Evolutionary conservation across 2,888 invertebrate genomes (phyloP).

Genomic region (Coelinius sp.): DNA sequence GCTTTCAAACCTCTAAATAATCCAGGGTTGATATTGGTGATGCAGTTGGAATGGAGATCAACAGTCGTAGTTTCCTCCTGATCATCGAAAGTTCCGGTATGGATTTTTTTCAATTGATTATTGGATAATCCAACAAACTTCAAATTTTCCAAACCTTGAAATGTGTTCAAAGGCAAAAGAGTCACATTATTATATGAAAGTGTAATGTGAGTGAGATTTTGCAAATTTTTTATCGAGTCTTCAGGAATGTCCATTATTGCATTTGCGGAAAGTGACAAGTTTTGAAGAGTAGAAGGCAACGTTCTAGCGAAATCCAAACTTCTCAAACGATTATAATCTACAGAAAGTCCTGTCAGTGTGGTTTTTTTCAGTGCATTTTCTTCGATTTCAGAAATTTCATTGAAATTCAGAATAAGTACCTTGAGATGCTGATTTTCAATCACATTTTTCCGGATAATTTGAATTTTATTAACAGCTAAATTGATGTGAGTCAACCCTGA

Average conservation of each 20-base stretch:
- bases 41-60: slow-evolving; percentile 47
- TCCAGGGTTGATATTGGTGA: slow-evolving; percentile 56
- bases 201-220: slow-evolving; percentile 37
- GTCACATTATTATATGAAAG: slow-evolving; percentile 31
- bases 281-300: slow-evolving; percentile 51
- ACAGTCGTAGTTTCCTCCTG: slow-evolving; percentile 46
- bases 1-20: not conserved
- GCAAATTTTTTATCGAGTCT: slow-evolving; percentile 25
- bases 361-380: slow-evolving; percentile 65
- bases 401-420: slow-evolving; percentile 64
- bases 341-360: slow-evolving; percentile 51
- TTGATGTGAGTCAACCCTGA: slow-evolving; percentile 47
- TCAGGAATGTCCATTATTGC: slow-evolving; percentile 47
- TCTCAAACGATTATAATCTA: slow-evolving; percentile 49
- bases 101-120: slow-evolving; percentile 40
- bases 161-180: not conserved
- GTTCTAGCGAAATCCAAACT: slow-evolving; percentile 49
- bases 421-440: slow-evolving; percentile 61
- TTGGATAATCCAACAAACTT: slow-evolving; percentile 40
- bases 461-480: slow-evolving; percentile 50
- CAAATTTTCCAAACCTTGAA: slow-evolving; percentile 44
- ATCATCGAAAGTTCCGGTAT: slow-evolving; percentile 42
- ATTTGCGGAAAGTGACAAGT: slow-evolving; percentile 47
- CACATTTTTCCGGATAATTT: slow-evolving; percentile 46
- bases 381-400: slow-evolving; percentile 66